These are phyloP conservation scores for Pectinophora gossypiella DNA, from an alignment of 1,140 invertebrate species.

Conservation along the genomic window DNA sequence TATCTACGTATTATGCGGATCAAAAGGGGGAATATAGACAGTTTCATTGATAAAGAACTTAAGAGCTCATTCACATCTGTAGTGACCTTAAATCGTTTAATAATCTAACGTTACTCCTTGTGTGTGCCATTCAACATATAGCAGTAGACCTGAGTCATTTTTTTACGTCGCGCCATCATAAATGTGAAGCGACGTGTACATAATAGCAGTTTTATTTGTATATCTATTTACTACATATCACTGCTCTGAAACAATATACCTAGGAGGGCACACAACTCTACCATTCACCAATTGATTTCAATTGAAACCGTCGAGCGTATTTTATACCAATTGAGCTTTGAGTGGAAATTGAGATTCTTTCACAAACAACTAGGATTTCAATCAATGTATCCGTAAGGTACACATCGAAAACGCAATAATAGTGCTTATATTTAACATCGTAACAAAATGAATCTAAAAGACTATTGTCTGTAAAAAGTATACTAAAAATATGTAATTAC, in stretches of 20 bases:
- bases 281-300: conserved; percentile 47
- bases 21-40: not conserved
- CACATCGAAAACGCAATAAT: conserved; percentile 4
- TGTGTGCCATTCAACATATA: not conserved
- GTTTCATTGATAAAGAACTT: not conserved
- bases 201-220: not conserved
- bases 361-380: not conserved
- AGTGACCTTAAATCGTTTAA: not conserved
- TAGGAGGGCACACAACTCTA: conserved; percentile 5
- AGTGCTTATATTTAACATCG: conserved; percentile 11
- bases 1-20: not conserved
- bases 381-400: not conserved
- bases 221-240: conserved; percentile 18
- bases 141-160: not conserved
- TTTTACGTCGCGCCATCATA: no score
- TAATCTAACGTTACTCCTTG: not conserved
- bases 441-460: conserved; percentile 42
- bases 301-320: conserved; percentile 36
- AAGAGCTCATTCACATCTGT: not conserved
- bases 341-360: conserved; percentile 12
- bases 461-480: conserved; percentile 57
- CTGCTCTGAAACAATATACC: conserved; percentile 15
- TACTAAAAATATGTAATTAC: conserved; percentile 48
- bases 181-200: no score
- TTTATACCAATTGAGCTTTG: conserved; percentile 28